These are phyloP conservation scores for Microtus ochrogaster DNA, from an alignment of 2,113 vertebrate species.

Conservation along the genomic window DNA sequence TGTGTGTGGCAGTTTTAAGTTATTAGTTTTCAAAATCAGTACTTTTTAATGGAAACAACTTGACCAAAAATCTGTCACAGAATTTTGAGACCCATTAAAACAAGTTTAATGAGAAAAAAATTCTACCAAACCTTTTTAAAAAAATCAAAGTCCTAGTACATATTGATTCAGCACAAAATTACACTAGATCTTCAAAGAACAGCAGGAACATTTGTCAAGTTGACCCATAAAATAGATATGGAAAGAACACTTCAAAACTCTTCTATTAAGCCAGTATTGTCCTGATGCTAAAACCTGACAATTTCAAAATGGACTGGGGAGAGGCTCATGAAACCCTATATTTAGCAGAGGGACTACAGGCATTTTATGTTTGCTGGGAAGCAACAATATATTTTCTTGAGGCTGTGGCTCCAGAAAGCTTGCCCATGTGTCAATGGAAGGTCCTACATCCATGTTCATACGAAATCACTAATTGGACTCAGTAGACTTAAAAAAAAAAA, in stretches of 20 bases:
- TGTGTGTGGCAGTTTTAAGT: too few relatives aligned
- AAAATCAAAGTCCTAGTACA: background rate
- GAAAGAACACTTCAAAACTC: background rate
- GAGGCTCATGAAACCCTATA: background rate
- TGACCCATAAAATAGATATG: background rate
- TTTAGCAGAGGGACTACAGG: background rate
- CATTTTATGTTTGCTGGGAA: background rate
- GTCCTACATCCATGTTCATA: background rate
- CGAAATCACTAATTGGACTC: background rate
- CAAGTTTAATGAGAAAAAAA: background rate
- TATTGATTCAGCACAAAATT: background rate
- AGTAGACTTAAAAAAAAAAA: background rate
- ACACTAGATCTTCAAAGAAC: background rate
- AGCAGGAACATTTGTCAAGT: background rate
- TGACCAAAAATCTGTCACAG: too few relatives aligned
- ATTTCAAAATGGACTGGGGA: background rate
- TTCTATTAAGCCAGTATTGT: background rate
- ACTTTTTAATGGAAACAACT: too few relatives aligned
- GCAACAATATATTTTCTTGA: background rate
- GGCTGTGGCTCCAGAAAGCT: background rate
- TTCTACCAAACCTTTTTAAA: background rate
- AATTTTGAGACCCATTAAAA: too few relatives aligned
- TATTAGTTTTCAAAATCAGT: too few relatives aligned
- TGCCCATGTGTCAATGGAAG: background rate
- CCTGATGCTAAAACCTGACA: background rate